A percentile compares a stretch with the other conserved stretches of the same genome.
Evolutionary conservation across 2,888 invertebrate genomes (phyloP).

Genomic region (Ernsta delagoae): DNA sequence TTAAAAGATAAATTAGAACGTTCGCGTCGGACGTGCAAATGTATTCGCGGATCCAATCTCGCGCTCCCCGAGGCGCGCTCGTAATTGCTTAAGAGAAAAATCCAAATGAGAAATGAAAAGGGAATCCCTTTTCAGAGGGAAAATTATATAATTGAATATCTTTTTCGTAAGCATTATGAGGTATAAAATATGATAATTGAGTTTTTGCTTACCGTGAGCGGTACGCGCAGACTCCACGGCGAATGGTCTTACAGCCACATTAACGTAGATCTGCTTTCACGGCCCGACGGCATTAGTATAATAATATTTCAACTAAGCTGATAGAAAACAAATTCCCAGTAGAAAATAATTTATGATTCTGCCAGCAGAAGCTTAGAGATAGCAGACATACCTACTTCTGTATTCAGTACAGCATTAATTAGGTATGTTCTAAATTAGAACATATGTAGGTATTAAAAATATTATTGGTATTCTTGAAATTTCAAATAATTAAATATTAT

Average conservation of each 20-base stretch:
- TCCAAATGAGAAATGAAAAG: constrained; percentile 85
- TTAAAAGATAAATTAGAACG: constrained; percentile 78
- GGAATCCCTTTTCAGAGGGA: constrained; percentile 81
- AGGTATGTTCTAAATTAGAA: too few species aligned
- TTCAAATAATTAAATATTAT: too few species aligned
- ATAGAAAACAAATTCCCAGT: constrained; percentile 17
- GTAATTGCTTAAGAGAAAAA: constrained; percentile 85
- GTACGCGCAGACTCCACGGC: constrained; percentile 45
- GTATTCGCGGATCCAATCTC: constrained; percentile 69
- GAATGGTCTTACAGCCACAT: constrained; percentile 23
- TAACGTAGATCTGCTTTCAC: constrained; percentile 20
- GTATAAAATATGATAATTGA: constrained; percentile 85
- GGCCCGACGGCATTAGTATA: constrained; percentile 27
- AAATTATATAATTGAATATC: constrained; percentile 85
- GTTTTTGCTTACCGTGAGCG: constrained; percentile 75
- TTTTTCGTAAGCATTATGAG: constrained; percentile 83
- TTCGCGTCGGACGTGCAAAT: constrained; percentile 64
- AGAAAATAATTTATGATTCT: constrained; percentile 19
- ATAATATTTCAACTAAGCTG: constrained; percentile 26
- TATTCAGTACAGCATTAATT: background rate
- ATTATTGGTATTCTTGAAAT: too few species aligned
- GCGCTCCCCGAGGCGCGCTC: constrained; percentile 68
- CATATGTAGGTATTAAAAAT: too few species aligned
- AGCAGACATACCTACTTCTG: background rate
- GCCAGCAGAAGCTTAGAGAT: background rate